Conservation (phyloP, 2,113 vertebrate species). For the Nesoenas mayeri region DNA sequence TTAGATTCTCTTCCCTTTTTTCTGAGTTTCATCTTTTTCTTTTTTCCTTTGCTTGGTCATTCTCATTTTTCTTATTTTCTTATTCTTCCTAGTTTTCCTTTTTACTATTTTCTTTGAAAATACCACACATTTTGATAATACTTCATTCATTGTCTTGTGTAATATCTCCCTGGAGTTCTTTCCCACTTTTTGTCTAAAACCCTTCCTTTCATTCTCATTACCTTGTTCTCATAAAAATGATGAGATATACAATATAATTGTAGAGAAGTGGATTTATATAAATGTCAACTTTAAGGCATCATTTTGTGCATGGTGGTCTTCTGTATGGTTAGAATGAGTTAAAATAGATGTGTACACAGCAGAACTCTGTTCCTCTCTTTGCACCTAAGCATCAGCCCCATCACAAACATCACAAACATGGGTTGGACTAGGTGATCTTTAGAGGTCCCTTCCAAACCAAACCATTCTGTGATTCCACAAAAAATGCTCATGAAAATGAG, state of each 20-base stretch:
- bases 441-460: too few relatives aligned
- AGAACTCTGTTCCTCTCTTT: not conserved
- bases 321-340: not conserved
- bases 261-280: not conserved
- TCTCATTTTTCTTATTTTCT: not conserved
- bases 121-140: not conserved
- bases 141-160: not conserved
- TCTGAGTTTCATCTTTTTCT: not conserved
- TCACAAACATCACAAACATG: not conserved
- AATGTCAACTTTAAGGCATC: not conserved
- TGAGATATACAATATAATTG: not conserved
- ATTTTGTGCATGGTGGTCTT: not conserved
- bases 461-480: too few relatives aligned
- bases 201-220: not conserved
- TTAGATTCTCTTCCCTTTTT: not conserved
- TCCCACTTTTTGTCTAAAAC: not conserved
- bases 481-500: not conserved
- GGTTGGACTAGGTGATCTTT: too few relatives aligned
- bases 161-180: too few relatives aligned
- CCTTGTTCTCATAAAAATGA: not conserved
- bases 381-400: not conserved
- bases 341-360: not conserved
- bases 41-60: not conserved
- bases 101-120: not conserved
- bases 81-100: not conserved